Evolutionary conservation across 2,113 vertebrate genomes (phyloP).

Genomic region (Proteles cristata): DNA sequence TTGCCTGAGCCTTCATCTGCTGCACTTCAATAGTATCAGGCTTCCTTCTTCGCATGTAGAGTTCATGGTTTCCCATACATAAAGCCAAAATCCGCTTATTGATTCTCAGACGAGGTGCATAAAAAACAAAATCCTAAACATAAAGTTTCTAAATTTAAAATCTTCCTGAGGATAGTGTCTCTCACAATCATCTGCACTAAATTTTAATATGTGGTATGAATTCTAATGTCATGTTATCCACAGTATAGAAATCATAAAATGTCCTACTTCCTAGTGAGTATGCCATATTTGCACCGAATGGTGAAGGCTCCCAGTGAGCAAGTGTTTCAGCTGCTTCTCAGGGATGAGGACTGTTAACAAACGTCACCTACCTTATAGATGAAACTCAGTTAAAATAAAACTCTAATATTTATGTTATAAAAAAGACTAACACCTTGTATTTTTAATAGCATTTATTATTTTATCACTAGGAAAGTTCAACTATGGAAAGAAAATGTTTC

Average conservation of each 20-base stretch:
- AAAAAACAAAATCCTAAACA: constrained; percentile 97
- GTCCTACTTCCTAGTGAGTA: not conserved
- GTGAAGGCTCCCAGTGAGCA: not conserved
- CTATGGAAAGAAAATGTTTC: not conserved
- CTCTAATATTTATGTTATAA: not conserved
- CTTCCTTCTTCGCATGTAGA: constrained; percentile 98
- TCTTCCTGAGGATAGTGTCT: not conserved
- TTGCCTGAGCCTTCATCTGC: constrained; percentile 99
- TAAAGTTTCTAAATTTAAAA: constrained; percentile 67
- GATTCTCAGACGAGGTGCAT: constrained; percentile 97
- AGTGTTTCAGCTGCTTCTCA: not conserved
- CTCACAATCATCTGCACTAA: constrained; percentile 6
- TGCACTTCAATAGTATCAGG: constrained; percentile 99
- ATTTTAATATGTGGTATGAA: not conserved
- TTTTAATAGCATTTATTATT: constrained; percentile 31
- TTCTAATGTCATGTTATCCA: not conserved
- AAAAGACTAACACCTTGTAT: not conserved
- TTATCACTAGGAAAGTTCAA: not conserved
- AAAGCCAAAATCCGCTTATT: constrained; percentile 98
- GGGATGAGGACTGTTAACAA: not conserved
- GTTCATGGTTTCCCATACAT: constrained; percentile 99
- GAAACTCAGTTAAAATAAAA: constrained; percentile 47
- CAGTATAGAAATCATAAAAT: not conserved
- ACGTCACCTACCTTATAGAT: not conserved
- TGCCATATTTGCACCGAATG: not conserved